A percentile compares a stretch with the other conserved stretches of the same genome.
phyloP scores from a whole-genome alignment of 2,888 invertebrate species.

The Drosophila melanocephala region DNA sequence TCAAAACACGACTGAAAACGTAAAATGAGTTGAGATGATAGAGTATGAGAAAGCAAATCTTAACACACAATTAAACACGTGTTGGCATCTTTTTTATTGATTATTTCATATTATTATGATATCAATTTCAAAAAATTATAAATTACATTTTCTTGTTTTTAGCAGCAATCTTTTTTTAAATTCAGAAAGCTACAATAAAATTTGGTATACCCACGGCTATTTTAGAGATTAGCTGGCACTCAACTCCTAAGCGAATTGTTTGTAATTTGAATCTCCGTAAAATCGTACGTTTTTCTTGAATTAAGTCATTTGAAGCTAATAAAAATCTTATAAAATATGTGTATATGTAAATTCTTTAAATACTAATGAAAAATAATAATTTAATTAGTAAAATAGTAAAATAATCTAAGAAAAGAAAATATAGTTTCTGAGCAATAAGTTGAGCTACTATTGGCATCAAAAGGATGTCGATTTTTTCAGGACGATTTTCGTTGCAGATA shows the following conservation, averaged over 20 bases:
- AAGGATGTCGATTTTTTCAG: background rate
- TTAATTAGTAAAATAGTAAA: background rate
- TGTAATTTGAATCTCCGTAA: too few species aligned
- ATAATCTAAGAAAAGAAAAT: background rate
- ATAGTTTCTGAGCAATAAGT: background rate
- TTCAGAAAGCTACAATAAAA: too few species aligned
- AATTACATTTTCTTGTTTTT: background rate
- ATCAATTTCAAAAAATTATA: rapidly evolving
- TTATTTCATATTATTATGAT: background rate
- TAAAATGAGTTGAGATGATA: background rate
- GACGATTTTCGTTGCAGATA: background rate
- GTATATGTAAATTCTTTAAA: background rate
- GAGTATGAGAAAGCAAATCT: background rate
- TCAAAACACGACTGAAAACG: background rate
- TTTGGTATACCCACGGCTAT: too few species aligned
- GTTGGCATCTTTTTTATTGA: background rate
- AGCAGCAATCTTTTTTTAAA: background rate
- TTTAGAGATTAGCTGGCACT: background rate
- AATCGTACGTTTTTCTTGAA: too few species aligned
- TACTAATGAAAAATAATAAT: background rate
- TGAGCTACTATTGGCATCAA: background rate
- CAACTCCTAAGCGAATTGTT: too few species aligned
- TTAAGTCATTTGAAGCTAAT: background rate
- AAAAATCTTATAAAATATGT: background rate
- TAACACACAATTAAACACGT: background rate